Evolutionary conservation across 2,888 invertebrate species (phyloP).

Genomic region (Andrena bicolor): DNA sequence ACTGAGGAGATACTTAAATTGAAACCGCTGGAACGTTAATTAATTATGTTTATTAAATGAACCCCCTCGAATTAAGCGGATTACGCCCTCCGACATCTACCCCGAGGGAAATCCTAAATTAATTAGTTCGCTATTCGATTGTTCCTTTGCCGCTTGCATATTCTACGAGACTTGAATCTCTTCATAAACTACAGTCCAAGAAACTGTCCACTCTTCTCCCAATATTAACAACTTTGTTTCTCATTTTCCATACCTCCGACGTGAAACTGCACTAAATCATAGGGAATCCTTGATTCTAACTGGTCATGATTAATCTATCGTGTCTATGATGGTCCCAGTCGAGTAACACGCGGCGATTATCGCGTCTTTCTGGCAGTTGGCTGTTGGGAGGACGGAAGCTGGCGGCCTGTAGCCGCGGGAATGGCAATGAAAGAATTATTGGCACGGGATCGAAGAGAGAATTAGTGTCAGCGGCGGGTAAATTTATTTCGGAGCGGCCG

Average conservation of each 20-base stretch:
- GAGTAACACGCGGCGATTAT: not conserved
- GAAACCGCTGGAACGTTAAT: conserved; percentile 42
- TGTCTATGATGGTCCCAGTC: too few species aligned
- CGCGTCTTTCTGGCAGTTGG: not conserved
- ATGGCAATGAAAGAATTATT: conserved; percentile 32
- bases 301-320: too few species aligned
- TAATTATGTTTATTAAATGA: conserved; percentile 39
- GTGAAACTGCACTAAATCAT: not conserved
- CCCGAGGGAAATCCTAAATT: conserved; percentile 23
- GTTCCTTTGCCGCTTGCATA: not conserved
- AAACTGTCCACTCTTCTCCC: not conserved
- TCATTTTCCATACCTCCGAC: not conserved
- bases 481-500: conserved; percentile 41
- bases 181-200: too few species aligned
- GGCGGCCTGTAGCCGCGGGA: not conserved
- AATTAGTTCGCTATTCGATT: conserved; percentile 29
- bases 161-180: not conserved
- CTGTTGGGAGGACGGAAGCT: not conserved
- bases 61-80: conserved; percentile 24
- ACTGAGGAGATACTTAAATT: not conserved
- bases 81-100: not conserved
- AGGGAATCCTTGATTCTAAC: too few species aligned
- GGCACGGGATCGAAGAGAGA: conserved; percentile 40
- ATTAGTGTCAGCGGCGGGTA: conserved; percentile 31
- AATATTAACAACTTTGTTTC: not conserved